Conservation (phyloP, 2,888 invertebrate species). For the Masnerella sp. region DNA sequence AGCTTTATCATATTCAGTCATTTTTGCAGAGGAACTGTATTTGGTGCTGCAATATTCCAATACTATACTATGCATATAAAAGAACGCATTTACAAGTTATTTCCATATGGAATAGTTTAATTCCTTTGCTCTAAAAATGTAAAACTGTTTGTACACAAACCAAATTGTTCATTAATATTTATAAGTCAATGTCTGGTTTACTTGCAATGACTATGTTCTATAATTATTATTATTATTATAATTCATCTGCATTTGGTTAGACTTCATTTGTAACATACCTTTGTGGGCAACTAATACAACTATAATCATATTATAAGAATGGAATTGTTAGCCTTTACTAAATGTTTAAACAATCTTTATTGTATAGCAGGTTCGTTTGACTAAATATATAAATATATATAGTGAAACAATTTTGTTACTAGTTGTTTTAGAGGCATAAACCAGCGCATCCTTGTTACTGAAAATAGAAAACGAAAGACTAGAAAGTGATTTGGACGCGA, state of each 20-base stretch:
- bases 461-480: conserved; percentile 13
- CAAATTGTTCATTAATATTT: no score
- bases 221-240: no score
- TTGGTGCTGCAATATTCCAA: no score
- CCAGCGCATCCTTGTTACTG: conserved; percentile 34
- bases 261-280: conserved; percentile 10
- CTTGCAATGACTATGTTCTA: no score
- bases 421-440: conserved; percentile 41
- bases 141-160: no score
- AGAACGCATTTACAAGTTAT: no score
- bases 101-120: no score
- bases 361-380: conserved; percentile 40
- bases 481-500: conserved; percentile 30
- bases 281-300: conserved; percentile 20
- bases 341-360: conserved; percentile 41
- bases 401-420: conserved; percentile 34
- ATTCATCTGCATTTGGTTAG: conserved; percentile 5
- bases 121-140: no score
- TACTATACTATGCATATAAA: no score
- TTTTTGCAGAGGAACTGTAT: no score
- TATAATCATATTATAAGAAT: conserved; percentile 22
- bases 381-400: conserved; percentile 21
- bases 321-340: conserved; percentile 34
- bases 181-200: no score
- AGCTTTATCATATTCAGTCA: no score